A percentile compares a stretch with the other conserved stretches of the same genome.
phyloP scores from a whole-genome alignment of 2,888 invertebrate species.

The Caenorhabditis imperialis region DNA sequence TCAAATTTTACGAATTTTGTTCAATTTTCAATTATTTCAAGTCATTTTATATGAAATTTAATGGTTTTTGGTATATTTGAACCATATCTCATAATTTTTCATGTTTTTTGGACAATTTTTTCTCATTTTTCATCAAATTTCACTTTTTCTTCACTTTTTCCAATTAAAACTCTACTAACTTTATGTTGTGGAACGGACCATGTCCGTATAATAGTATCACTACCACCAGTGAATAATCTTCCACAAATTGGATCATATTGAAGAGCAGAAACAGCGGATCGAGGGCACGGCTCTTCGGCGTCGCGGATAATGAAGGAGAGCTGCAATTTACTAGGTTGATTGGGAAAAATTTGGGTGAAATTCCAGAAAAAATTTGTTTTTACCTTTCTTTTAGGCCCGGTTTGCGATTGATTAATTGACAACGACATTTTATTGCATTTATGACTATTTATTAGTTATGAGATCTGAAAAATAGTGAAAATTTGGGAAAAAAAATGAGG shows the following conservation, averaged over 20 bases:
- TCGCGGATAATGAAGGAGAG: conserved; percentile 95
- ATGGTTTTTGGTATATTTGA: too few relatives aligned
- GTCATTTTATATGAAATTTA: too few relatives aligned
- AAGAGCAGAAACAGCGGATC: conserved; percentile 95
- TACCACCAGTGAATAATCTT: conserved; percentile 93
- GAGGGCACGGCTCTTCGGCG: conserved; percentile 92
- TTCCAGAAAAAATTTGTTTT: background rate
- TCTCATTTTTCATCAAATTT: too few relatives aligned
- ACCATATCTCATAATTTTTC: too few relatives aligned
- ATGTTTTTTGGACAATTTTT: too few relatives aligned
- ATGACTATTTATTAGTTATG: too few relatives aligned
- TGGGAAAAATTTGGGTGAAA: background rate
- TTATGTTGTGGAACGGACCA: conserved; percentile 82
- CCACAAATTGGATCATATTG: conserved; percentile 91
- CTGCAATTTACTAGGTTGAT: conserved; percentile 81
- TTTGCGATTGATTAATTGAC: conserved; percentile 23
- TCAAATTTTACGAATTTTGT: too few relatives aligned
- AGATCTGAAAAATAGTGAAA: background rate
- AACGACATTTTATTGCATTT: conserved; percentile 21
- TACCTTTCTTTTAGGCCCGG: conserved; percentile 31
- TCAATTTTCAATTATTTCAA: too few relatives aligned
- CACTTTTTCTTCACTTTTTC: too few relatives aligned
- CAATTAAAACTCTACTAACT: conserved; percentile 7
- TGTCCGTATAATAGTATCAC: conserved; percentile 93
- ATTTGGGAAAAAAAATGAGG: background rate